Base-by-base conservation (phyloP, 1,140 invertebrate species). In the Brachionus rubens region DNA sequence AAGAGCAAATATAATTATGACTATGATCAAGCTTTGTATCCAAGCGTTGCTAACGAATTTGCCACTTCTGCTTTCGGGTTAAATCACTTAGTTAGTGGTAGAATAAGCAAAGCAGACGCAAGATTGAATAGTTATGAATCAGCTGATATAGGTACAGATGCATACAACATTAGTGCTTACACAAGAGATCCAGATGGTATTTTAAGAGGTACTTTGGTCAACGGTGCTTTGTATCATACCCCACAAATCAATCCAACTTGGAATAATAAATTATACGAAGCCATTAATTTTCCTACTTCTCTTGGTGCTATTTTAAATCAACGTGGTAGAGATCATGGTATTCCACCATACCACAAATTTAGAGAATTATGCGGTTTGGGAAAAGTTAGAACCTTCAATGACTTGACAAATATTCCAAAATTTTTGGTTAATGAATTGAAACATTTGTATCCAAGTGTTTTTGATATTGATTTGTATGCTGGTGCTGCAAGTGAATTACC, bases 321-420 rank as follows among this genome's bases (percentile, higher is more conserved):
- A 82, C 83, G 96, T 79, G 91, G 92, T 0, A 85, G 96, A 78
- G 96, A 99, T 83, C 96, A 98, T 82, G 96, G 90, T 4, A 87
- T 99, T 40, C 94, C 94, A 0, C 89, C 90, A 5, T 98, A 98
- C 79, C 89, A 91, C 56, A 90, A 92, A 76, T 98, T 91, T 87
- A 86, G 96, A 16, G 86, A 89, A 80, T 89, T 90, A 68, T 99
- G 96, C 81, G 93, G 94, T 80, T 26, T 72, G 2, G 14, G 14
- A 21, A 40, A 10, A 36, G 68, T 46, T 16, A 16, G 41, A 1
- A 21, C 10, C 1, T 72, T 72, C 19, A 5, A n/a, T 10, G 46
- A 72, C 3, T 54, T 72, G 19, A 88, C 98, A 82, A 87, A 88
- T 0, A 59, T 76, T 56, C 30, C 72, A 30, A n/a, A 12, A 56